Evolutionary conservation across 2,113 vertebrate species (phyloP), one percentile per base, ranked within the genome.

Genomic region (Oplegnathus fasciatus): DNA sequence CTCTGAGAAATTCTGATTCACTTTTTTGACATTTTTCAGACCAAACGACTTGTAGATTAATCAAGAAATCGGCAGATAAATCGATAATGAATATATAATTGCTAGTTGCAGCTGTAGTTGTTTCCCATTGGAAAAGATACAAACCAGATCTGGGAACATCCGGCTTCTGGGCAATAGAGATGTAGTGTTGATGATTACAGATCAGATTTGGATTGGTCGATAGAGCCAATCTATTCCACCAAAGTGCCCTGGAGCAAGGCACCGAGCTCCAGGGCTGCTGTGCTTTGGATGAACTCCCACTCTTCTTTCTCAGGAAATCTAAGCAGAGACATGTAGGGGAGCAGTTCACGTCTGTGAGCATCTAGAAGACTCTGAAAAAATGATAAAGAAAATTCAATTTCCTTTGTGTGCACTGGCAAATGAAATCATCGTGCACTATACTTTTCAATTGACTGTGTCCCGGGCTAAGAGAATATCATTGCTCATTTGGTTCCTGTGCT

Each of bases 311-410:
- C 57, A 40, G 73, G 57, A 87, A 87, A 82, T 79, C 18, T 71
- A 42, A 78, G 32, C 76, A 78, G 73, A 77, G 46, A 74, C 60
- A 75, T 75, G 69, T 42, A n/a, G 46, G 61, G 64, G 54, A 73
- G 77, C 61, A 24, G 83, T 70, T 81, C 70, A 40, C 78, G 75
- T 92, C 89, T 85, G 40, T 86, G 81, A 91, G 79, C 70, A 87
- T 90, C 80, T 67, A 24, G 28, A 87, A 76, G 69, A 80, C 80
- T 73, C 58, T 58, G 78, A 57, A 77, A 86, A 89, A 92, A 90
- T 71, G 76, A 91, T 86, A 83, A 89, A 92, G 79, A 86, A 90
- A 93, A 92, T 91, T 90, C 82, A 90, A 93, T 93, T 91, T 89
- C 60, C 78, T 89, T 86, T 86, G 74, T 91, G 88, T 72, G 85